Percentiles rank a stretch among this genome's conserved stretches.
These are phyloP conservation scores for Drosophila pullipes DNA, from an alignment of 2,888 invertebrate species.

Conservation along the genomic window DNA sequence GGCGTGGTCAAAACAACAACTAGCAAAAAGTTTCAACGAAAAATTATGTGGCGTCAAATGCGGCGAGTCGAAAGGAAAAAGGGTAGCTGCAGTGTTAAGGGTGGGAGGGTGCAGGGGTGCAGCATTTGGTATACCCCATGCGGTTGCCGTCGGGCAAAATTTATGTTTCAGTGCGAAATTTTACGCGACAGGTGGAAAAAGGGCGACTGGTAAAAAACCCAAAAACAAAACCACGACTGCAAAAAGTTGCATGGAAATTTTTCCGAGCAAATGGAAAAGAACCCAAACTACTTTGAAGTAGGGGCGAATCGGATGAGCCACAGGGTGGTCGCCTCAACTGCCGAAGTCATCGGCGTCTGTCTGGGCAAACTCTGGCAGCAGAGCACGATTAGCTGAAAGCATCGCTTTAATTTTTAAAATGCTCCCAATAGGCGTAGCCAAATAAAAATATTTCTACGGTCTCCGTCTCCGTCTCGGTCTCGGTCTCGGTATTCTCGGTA, in stretches of 20 bases:
- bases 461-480: not conserved
- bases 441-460: constrained; percentile 11
- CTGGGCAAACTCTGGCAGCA: constrained; percentile 3
- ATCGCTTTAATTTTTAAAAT: constrained; percentile 39
- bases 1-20: constrained; percentile 58
- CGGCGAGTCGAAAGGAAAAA: constrained; percentile 62
- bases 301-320: not conserved
- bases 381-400: constrained; percentile 40
- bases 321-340: not conserved
- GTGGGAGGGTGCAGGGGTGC: constrained; percentile 4
- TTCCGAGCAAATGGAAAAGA: constrained; percentile 3
- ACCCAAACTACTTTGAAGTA: constrained; percentile 1
- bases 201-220: constrained; percentile 33
- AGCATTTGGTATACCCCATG: constrained; percentile 64
- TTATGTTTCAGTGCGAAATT: constrained; percentile 80
- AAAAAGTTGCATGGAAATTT: constrained; percentile 71
- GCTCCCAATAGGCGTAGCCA: constrained; percentile 34
- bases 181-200: constrained; percentile 80
- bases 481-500: not conserved
- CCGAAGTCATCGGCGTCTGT: constrained; percentile 13
- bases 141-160: constrained; percentile 74
- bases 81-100: constrained; percentile 3
- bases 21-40: constrained; percentile 73
- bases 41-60: constrained; percentile 81
- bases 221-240: constrained; percentile 17